phyloP scores from a whole-genome alignment of 2,888 invertebrate species.

The Oscheius sp. region DNA sequence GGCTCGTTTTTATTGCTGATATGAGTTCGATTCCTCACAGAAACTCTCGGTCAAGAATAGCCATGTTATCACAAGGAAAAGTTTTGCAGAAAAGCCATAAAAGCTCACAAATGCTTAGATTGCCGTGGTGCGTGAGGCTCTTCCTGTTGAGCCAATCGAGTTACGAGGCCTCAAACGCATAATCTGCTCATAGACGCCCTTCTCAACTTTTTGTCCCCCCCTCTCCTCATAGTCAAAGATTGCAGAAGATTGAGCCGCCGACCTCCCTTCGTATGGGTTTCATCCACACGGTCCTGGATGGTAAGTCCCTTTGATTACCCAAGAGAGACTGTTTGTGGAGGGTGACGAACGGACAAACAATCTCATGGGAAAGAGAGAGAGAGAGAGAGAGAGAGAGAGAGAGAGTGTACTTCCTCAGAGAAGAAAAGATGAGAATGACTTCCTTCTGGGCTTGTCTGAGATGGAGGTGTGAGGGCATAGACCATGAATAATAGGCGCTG shows the following conservation, averaged over 20 bases:
- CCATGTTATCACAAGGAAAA: too few relatives aligned
- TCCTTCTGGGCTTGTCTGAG: constrained; percentile 9
- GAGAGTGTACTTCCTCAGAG: too few relatives aligned
- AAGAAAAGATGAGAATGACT: background rate
- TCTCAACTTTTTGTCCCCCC: constrained; percentile 5
- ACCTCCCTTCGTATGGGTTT: constrained; percentile 17
- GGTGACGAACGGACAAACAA: too few relatives aligned
- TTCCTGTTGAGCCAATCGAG: constrained; percentile 36
- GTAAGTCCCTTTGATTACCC: constrained; percentile 2
- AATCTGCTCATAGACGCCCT: constrained; percentile 31
- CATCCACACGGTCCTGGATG: constrained; percentile 27
- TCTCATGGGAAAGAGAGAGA: too few relatives aligned
- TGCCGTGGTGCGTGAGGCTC: constrained; percentile 20
- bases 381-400: too few relatives aligned
- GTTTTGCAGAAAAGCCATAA: background rate
- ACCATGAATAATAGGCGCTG: constrained; percentile 25
- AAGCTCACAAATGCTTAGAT: constrained; percentile 12
- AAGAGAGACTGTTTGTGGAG: too few relatives aligned
- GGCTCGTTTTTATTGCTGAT: too few relatives aligned
- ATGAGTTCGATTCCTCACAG: too few relatives aligned
- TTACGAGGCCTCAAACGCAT: constrained; percentile 28
- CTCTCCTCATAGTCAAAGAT: background rate
- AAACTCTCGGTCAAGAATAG: too few relatives aligned
- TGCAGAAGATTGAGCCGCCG: constrained; percentile 28
- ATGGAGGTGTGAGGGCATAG: constrained; percentile 27